Base-by-base conservation (phyloP, 2,113 vertebrate species). In the Salvator merianae region DNA sequence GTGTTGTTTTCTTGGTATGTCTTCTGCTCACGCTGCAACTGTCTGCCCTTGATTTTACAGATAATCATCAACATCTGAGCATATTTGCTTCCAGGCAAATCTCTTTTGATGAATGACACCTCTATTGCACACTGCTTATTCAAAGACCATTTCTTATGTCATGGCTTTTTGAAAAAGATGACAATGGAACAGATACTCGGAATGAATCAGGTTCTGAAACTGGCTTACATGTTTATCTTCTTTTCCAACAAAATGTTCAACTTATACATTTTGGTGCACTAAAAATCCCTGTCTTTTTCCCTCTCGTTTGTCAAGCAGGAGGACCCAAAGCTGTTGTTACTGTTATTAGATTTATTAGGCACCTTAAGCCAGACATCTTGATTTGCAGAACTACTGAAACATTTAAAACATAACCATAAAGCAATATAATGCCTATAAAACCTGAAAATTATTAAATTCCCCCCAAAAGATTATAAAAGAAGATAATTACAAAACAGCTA, bases 51-150 rank as follows among this genome's bases (percentile, higher is more conserved):
- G n/a, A 22, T 71, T 71, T 84, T 63, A 18, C 14, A 79, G 50
- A 71, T 78, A 63, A 79, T 70, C 30, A 20, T 62, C 38, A 30
- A 65, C 50, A 78, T 63, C 8, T 63, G 20, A 18, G 75, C 30
- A 72, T 71, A 72, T 43, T 84, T 78, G 50, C 24, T 72, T 71
- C 38, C 4, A 18, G 66, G 76, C 30, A 83, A 83, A 83, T 66
- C 59, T 65, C 24, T 83, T 3, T 26, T 26, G 75, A 59, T 32
- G 26, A 82, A 63, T 69, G 76, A 84, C 68, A 47, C 66, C 77
- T 71, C 30, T 12, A 26, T 50, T 43, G 55, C 68, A 71, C 53
- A 16, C 12, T 78, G 38, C 79, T 65, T 59, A 59, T 90, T 75
- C 43, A 74, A 5, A 5, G 2, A 78, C 13, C 66, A 1, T 62